Evolutionary conservation across 2,888 invertebrate species (phyloP).

Genomic region (Sesamia inferens): DNA sequence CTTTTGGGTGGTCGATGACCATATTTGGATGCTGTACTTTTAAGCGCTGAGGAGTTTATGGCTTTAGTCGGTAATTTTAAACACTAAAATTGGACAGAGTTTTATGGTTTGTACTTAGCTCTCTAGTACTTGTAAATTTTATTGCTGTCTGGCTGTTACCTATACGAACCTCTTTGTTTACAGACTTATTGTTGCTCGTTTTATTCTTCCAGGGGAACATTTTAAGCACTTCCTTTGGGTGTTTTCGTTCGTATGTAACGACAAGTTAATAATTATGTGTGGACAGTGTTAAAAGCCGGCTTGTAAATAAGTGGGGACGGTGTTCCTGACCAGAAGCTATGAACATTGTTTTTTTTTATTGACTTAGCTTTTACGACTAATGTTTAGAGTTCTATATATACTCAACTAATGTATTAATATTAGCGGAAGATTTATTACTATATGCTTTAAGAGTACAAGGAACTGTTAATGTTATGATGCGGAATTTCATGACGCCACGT

Average conservation of each 20-base stretch:
- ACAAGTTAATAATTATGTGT: constrained; percentile 11
- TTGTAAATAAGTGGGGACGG: not conserved
- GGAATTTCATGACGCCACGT: not conserved
- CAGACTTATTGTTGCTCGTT: constrained; percentile 13
- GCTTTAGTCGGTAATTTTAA: constrained; percentile 23
- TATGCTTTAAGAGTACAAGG: no score
- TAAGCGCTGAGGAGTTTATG: constrained; percentile 19
- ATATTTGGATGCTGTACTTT: constrained; percentile 12
- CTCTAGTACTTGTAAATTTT: constrained; percentile 37
- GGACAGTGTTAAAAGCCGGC: not conserved
- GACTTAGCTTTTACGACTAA: not conserved
- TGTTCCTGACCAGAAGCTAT: not conserved
- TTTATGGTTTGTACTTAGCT: constrained; percentile 39
- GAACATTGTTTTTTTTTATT: not conserved
- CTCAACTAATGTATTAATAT: not conserved
- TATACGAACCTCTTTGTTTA: constrained; percentile 24
- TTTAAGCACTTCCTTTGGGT: constrained; percentile 1
- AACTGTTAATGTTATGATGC: not conserved
- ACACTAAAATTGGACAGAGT: constrained; percentile 37
- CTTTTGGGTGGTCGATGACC: constrained; percentile 30
- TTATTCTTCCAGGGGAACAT: constrained; percentile 7
- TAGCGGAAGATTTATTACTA: not conserved
- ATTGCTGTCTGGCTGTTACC: constrained; percentile 23
- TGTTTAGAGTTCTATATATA: not conserved
- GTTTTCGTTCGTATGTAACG: constrained; percentile 14